These are phyloP conservation scores for Pteria penguin DNA, from an alignment of 2,888 invertebrate genomes.

Conservation along the genomic window DNA sequence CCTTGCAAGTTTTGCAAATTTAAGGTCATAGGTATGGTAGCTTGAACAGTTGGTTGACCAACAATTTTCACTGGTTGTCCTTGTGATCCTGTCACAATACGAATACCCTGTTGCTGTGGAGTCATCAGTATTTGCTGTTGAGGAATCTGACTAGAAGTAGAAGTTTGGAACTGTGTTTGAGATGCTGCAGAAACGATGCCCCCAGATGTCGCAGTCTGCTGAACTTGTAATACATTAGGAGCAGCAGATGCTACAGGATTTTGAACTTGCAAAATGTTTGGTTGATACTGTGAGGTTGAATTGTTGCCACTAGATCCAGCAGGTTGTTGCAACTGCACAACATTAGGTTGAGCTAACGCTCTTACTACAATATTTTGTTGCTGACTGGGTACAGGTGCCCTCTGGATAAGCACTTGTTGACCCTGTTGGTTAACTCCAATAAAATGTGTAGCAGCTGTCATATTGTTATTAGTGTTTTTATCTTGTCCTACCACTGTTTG, in stretches of 20 bases:
- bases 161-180: slow-evolving; percentile 12
- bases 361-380: slow-evolving; percentile 61
- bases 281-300: slow-evolving; percentile 28
- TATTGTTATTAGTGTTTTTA: slow-evolving; percentile 24
- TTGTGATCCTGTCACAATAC: slow-evolving; percentile 39
- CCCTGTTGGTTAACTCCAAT: slow-evolving; percentile 60
- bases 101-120: slow-evolving; percentile 38
- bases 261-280: slow-evolving; percentile 3
- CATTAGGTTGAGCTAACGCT: slow-evolving; percentile 52
- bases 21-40: slow-evolving; percentile 56
- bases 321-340: slow-evolving; percentile 56
- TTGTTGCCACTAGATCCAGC: background rate
- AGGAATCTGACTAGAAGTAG: slow-evolving; percentile 23
- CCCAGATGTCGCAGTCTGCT: slow-evolving; percentile 40
- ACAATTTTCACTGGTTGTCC: slow-evolving; percentile 56
- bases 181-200: slow-evolving; percentile 28
- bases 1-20: slow-evolving; percentile 59
- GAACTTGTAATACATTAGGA: slow-evolving; percentile 54
- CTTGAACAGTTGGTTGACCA: slow-evolving; percentile 45
- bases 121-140: slow-evolving; percentile 39
- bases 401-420: slow-evolving; percentile 68
- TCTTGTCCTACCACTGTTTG: slow-evolving; percentile 27
- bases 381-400: slow-evolving; percentile 52
- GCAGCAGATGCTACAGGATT: background rate
- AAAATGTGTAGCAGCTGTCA: slow-evolving; percentile 39